These are phyloP conservation scores for Conops quadrifasciatus DNA, from an alignment of 2,888 invertebrate genomes.

Conservation along the genomic window DNA sequence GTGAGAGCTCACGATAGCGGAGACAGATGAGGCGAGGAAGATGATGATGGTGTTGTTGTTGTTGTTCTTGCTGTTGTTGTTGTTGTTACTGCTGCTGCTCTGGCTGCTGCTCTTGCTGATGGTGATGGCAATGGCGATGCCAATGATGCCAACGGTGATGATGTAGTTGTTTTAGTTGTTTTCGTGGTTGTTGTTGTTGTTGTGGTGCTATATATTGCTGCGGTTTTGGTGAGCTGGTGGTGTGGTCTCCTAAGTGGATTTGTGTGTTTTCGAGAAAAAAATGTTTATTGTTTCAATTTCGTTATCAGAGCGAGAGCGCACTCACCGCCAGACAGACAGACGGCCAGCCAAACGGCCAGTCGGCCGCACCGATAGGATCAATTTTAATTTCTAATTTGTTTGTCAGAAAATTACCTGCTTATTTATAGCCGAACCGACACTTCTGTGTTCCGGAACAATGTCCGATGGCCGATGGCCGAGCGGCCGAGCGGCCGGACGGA, in stretches of 20 bases:
- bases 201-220: slow-evolving; percentile 5
- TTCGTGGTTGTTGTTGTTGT: slow-evolving; percentile 33
- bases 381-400: slow-evolving; percentile 58
- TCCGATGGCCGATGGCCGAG: slow-evolving; percentile 14
- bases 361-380: slow-evolving; percentile 44
- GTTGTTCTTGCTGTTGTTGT: background rate
- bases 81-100: no score
- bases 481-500: slow-evolving; percentile 3
- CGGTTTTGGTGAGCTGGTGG: slow-evolving; percentile 38
- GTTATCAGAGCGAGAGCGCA: slow-evolving; percentile 53
- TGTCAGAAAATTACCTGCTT: slow-evolving; percentile 47
- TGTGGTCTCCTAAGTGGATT: slow-evolving; percentile 60
- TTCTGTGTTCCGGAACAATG: slow-evolving; percentile 51
- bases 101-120: slow-evolving; percentile 18
- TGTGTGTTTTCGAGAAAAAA: slow-evolving; percentile 60
- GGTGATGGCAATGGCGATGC: slow-evolving; percentile 35
- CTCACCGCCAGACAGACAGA: slow-evolving; percentile 16
- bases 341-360: slow-evolving; percentile 13
- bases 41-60: background rate
- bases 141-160: slow-evolving; percentile 17
- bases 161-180: slow-evolving; percentile 36
- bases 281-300: slow-evolving; percentile 65
- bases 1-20: background rate
- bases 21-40: background rate
- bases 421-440: slow-evolving; percentile 53